phyloP scores from a whole-genome alignment of 2,113 vertebrate genomes.

The human (Homo sapiens) region GRCh38 chr2:11938501-11939000 shows the following conservation, averaged over 20 bases:
- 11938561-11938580: background rate
- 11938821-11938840: fast-evolving
- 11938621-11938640: background rate
- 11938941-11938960: too few relatives aligned
- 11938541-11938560: background rate
- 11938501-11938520: background rate
- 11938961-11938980: too few relatives aligned
- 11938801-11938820: background rate
- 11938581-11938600: background rate
- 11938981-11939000: too few relatives aligned
- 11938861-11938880: background rate
- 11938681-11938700: background rate
- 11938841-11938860: background rate
- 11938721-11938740: background rate
- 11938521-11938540: background rate
- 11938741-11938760: background rate
- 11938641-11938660: background rate
- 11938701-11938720: background rate
- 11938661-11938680: background rate
- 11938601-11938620: background rate
- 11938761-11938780: background rate
- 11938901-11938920: too few relatives aligned
- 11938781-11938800: background rate
- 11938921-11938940: background rate
- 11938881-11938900: too few relatives aligned